phyloP scores from a whole-genome alignment of 2,888 invertebrate genomes.

The Eupithecia tripunctaria region DNA sequence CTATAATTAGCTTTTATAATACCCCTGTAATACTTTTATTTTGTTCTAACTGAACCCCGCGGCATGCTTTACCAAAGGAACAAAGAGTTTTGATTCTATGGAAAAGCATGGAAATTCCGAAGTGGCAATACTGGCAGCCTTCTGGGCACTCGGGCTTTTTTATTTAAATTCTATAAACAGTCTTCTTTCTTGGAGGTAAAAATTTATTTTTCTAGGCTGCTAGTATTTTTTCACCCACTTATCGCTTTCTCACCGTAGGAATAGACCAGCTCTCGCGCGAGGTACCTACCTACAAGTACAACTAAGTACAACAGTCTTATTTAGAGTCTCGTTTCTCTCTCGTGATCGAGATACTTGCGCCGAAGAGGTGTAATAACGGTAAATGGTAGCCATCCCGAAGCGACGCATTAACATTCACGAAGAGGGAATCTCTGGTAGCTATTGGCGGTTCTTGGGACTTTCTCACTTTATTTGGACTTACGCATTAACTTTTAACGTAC shows the following conservation, averaged over 20 bases:
- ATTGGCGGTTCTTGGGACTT: constrained; percentile 47
- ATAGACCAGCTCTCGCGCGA: not conserved
- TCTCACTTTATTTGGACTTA: constrained; percentile 2
- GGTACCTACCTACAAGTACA: not conserved
- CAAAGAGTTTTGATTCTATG: too few species aligned
- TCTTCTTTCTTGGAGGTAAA: too few species aligned
- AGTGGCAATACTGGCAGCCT: too few species aligned
- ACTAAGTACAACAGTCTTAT: constrained; percentile 62
- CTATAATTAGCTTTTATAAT: too few species aligned
- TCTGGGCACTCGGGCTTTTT: too few species aligned
- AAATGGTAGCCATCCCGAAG: constrained; percentile 69
- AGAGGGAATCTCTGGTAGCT: constrained; percentile 56
- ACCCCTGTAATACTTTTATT: too few species aligned
- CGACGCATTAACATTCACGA: constrained; percentile 68
- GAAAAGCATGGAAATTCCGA: too few species aligned
- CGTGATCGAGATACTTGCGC: constrained; percentile 66
- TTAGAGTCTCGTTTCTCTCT: constrained; percentile 69
- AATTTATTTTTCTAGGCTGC: too few species aligned
- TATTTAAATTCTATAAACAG: too few species aligned
- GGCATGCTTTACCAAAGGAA: too few species aligned
- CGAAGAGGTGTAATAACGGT: constrained; percentile 70
- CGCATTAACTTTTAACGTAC: not conserved
- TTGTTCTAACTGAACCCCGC: too few species aligned
- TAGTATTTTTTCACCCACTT: not conserved
- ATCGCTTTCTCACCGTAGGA: not conserved